Evolutionary conservation across 1,140 invertebrate species (phyloP).

Genomic region (Diabrotica virgifera): DNA sequence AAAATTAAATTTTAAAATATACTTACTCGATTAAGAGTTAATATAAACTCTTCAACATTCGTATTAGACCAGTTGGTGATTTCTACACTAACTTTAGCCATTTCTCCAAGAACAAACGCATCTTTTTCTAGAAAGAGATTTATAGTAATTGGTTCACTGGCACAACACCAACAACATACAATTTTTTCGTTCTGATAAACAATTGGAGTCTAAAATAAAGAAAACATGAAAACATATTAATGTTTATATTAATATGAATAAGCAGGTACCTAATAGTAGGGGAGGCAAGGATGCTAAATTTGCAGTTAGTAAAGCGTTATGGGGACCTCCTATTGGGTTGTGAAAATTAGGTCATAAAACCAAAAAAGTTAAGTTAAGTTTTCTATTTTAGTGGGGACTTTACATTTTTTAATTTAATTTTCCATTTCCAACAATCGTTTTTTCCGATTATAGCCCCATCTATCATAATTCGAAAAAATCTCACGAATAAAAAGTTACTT

Average conservation of each 20-base stretch:
- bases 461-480: too few relatives aligned
- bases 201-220: conserved; percentile 14
- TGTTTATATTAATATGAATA: not conserved
- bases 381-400: too few relatives aligned
- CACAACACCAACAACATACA: conserved; percentile 23
- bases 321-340: too few relatives aligned
- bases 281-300: too few relatives aligned
- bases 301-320: too few relatives aligned
- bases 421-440: too few relatives aligned
- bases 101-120: conserved; percentile 21
- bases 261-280: too few relatives aligned
- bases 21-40: conserved; percentile 14
- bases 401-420: too few relatives aligned
- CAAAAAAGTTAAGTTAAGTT: too few relatives aligned
- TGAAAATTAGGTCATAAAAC: too few relatives aligned
- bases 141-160: conserved; percentile 19
- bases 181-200: conserved; percentile 18
- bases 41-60: conserved; percentile 10
- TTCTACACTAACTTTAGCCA: conserved; percentile 4
- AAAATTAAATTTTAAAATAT: not conserved
- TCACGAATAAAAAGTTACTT: too few relatives aligned
- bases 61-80: conserved; percentile 18
- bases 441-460: too few relatives aligned
- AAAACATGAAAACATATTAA: not conserved
- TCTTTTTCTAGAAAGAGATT: conserved; percentile 15